Evolutionary conservation across 2,888 invertebrate genomes (phyloP), one percentile per base, ranked within the genome.

Genomic region (Phoronis australis): DNA sequence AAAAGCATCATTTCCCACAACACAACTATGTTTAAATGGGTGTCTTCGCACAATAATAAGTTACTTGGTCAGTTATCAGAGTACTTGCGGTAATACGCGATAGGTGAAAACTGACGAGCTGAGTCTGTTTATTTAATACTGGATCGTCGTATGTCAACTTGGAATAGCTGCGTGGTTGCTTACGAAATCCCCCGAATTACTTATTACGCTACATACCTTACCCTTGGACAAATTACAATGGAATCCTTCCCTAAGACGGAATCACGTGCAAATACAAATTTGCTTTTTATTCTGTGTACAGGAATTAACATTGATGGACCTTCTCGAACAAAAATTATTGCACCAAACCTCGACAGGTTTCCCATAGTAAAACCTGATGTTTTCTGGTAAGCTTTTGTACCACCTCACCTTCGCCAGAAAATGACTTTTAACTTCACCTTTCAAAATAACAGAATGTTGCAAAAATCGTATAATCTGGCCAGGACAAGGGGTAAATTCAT

Each of bases 371-470:
- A 42, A 47, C 39, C 37, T 43, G 12, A 42, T 26, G 1, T 4
- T 20, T n/a, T 24, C 42, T 31, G 24, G 23, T 20, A 40, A 21
- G 12, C 23, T 25, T 26, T 26, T 37, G 5, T 44, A 37, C 47
- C 51, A 51, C 2, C 31, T 22, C n/a, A 47, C 44, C 38, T 47
- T 47, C 24, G 51, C 51, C 43, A 51, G 44, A 24, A 51, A 42
- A 47, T 51, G 47, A 1, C 41, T 26, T 27, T 24, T 22, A 25
- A 45, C 42, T 40, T 44, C 40, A 42, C 27, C 38, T 1, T 31
- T 41, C 22, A 51, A 21, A 35, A 47, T 27, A 18, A 47, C 37
- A 20, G 42, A 37, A 23, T 50, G 50, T 12, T 26, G 24, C 31
- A 47, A 24, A 44, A 37, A 51, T 25, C 31, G 37, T 20, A 46